phyloP scores from a whole-genome alignment of 2,797 vertebrate species.

The Phrynocephalus forsythii region DNA sequence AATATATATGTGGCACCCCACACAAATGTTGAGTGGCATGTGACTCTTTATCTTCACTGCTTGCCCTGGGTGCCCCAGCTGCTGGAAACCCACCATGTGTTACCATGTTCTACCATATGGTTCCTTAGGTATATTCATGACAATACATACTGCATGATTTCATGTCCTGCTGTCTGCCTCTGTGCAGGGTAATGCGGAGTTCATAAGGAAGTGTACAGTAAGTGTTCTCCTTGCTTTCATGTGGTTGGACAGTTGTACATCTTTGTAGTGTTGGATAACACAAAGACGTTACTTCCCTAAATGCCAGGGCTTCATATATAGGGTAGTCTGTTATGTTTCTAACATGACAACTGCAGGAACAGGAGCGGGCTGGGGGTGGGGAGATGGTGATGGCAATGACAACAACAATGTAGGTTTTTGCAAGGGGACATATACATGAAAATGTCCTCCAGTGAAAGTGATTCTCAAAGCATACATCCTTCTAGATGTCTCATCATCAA shows the following conservation, averaged over 20 bases:
- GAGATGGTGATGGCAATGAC: too few species aligned
- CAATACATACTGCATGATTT: background rate
- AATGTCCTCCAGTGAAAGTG: slow-evolving; percentile 27
- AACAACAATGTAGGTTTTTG: background rate
- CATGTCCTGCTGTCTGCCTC: background rate
- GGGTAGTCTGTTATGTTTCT: background rate
- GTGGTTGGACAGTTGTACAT: background rate
- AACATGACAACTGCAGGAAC: background rate
- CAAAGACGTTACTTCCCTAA: background rate
- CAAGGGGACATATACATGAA: background rate
- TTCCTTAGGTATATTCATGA: background rate
- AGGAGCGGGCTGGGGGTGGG: too few species aligned
- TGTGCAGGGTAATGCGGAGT: too few species aligned
- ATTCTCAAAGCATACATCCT: slow-evolving; percentile 50
- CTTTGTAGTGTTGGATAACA: background rate
- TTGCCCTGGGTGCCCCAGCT: background rate
- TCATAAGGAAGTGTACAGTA: background rate
- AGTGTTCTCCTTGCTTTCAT: background rate
- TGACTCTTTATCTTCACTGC: too few species aligned
- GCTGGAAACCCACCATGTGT: background rate
- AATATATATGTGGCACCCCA: too few species aligned
- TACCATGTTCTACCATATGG: background rate
- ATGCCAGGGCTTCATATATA: background rate
- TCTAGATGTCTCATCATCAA: slow-evolving; percentile 46
- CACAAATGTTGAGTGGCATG: too few species aligned